Evolutionary conservation across 2,888 invertebrate genomes (phyloP), one percentile per base, ranked within the genome.

Genomic region (Hofmannophila pseudospretella): DNA sequence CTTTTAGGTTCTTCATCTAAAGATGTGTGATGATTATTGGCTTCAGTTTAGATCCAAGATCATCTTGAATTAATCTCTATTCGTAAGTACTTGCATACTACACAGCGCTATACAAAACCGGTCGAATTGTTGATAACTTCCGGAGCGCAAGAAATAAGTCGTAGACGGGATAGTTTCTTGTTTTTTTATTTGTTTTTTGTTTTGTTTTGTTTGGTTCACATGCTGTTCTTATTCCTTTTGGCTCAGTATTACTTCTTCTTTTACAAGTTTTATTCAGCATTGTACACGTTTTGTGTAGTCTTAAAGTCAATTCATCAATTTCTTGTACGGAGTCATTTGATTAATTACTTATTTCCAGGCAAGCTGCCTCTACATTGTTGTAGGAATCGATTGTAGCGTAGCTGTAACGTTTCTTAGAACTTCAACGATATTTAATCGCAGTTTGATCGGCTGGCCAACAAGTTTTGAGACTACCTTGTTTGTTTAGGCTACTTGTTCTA

Each of bases 51-150:
- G 8, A n/a, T 25, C 25, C 5, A 5, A 25, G 4, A 9, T 25
- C 25, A 9, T 2, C 4, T 25, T 25, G 8, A 4, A n/a, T n/a
- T 9, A 5, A n/a, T 8, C 9, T 26, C 26, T 34, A 34, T 14
- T 27, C 29, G 29, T n/a, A 14, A 22, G 16, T 16, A 36, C 14
- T 36, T 36, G n/a, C n/a, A 16, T 34, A 40, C 38, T 40, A 44
- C 32, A 28, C 27, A 27, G 10, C 37, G 37, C 38, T 47, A 51
- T 54, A 57, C 42, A 57, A 57, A 76, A 78, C 79, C 78, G 75
- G 80, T 81, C 64, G 67, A 70, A 73, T 69, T 62, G 63, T 63
- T 73, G 75, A 75, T 75, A 77, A 72, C 77, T 81, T 80, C 76
- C 78, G 76, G 69, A 66, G 63, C 62, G 45, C 53, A 68, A 74